Percentiles rank a stretch among this genome's conserved stretches.
Evolutionary conservation across 2,113 vertebrate species (phyloP).

Genomic region (Zosterops pallidus): DNA sequence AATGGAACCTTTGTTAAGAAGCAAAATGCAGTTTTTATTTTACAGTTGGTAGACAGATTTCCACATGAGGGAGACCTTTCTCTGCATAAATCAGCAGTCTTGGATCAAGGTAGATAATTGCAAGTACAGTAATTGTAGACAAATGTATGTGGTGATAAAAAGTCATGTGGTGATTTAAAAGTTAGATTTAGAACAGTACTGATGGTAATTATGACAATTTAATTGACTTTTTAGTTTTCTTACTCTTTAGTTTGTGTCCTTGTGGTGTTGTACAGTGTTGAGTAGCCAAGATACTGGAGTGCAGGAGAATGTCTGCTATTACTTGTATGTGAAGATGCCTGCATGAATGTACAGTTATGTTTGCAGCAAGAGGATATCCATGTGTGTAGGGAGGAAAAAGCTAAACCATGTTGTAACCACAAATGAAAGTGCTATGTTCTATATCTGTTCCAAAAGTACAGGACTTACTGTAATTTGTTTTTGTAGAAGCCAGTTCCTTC

Average conservation of each 20-base stretch:
- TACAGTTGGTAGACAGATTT: conserved; percentile 12
- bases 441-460: not conserved
- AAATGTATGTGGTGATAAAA: not conserved
- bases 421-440: not conserved
- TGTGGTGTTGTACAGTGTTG: not conserved
- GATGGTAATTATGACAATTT: not conserved
- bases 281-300: not conserved
- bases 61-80: conserved; percentile 53
- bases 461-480: not conserved
- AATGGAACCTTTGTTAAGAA: not conserved
- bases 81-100: not conserved
- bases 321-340: not conserved
- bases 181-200: not conserved
- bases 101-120: not conserved
- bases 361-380: not conserved
- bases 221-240: not conserved
- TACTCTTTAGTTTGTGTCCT: not conserved
- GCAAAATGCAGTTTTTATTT: not conserved
- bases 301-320: not conserved
- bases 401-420: not conserved
- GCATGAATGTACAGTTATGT: not conserved
- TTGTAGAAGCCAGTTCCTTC: not conserved
- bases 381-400: not conserved
- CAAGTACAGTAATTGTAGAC: not conserved
- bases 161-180: not conserved